Base-by-base conservation (phyloP, 2,113 vertebrate genomes). In the Cyanoderma ruficeps region DNA sequence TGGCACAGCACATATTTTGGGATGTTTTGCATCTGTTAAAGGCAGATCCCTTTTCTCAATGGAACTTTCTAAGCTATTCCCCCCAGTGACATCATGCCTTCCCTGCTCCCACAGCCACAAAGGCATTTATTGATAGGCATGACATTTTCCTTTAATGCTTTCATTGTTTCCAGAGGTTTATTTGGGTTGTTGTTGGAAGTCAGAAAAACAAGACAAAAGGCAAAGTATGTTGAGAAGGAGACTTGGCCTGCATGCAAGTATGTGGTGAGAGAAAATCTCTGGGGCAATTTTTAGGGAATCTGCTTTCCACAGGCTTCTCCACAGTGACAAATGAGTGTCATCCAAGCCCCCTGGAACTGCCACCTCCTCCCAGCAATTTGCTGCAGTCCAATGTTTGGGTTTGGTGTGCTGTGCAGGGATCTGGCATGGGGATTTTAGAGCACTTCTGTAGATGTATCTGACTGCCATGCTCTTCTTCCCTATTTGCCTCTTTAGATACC, bases 81-180 rank as follows among this genome's bases (percentile, higher is more conserved):
- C 95, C 92, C 81, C 85, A 93, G 95, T 94, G 97, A 96, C 91
- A 96, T 97, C 88, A 94, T 3, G 85, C 87, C 90, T 90, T 95
- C 91, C 96, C 87, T 27, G 35, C 91, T 96, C 80, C 70, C 93
- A 84, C 27, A 16, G 77, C 90, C 93, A 97, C 97, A 98, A 98
- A 97, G 95, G 83, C 90, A 1, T 60, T 81, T 95, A 97, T 97
- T 98, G 97, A 98, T 84, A 77, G 94, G 75, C 88, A 68, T 96
- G 96, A 92, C 96, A 94, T 95, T 98, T 97, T 83, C 94, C 67
- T 89, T 96, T 97, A 98, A 97, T 97, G 83, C 92, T 85, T 83
- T 71, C 95, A 97, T 98, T 98, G 98, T 98, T 91, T 90, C 74
- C 90, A 90, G 81, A 4, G 11, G 88, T 97, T 97, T 83, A 49